Conservation (phyloP, 2,797 vertebrate species). For the Botia kubotai region DNA sequence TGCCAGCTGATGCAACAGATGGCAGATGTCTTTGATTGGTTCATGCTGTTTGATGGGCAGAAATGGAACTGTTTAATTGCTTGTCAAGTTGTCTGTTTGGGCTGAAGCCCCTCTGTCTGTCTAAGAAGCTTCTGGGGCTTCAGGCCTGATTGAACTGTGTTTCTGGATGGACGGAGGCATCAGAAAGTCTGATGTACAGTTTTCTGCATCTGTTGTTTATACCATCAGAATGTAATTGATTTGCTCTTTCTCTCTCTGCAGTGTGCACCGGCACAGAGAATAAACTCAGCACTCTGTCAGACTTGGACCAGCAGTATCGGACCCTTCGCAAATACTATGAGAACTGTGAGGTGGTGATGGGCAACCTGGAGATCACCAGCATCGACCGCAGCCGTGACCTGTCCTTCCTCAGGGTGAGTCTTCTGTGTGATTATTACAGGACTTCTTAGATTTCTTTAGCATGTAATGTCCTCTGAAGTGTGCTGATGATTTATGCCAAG, state of each 20-base stretch:
- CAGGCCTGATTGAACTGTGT: constrained; percentile 56
- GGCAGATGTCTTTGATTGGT: constrained; percentile 84
- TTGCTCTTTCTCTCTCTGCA: constrained; percentile 62
- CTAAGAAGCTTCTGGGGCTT: constrained; percentile 4
- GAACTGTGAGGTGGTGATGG: constrained; percentile 98
- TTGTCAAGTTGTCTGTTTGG: constrained; percentile 85
- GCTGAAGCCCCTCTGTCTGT: constrained; percentile 61
- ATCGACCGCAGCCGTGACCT: constrained; percentile 94
- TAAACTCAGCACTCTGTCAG: constrained; percentile 95
- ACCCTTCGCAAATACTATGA: constrained; percentile 95
- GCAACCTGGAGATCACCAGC: constrained; percentile 98
- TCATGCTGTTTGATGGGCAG: constrained; percentile 82
- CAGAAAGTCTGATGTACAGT: background rate
- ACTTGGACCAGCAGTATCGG: constrained; percentile 95
- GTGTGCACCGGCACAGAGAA: constrained; percentile 96
- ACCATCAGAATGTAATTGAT: constrained; percentile 1
- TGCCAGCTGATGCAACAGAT: constrained; percentile 88
- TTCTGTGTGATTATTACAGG: background rate
- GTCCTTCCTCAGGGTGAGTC: constrained; percentile 90
- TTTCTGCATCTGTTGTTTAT: constrained; percentile 32
- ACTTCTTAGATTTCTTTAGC: background rate
- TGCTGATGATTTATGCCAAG: background rate
- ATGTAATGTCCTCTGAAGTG: background rate
- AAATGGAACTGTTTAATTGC: constrained; percentile 92
- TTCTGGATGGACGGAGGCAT: constrained; percentile 28